Conservation (phyloP, 2,888 invertebrate genomes). For the Tridacna crocea region DNA sequence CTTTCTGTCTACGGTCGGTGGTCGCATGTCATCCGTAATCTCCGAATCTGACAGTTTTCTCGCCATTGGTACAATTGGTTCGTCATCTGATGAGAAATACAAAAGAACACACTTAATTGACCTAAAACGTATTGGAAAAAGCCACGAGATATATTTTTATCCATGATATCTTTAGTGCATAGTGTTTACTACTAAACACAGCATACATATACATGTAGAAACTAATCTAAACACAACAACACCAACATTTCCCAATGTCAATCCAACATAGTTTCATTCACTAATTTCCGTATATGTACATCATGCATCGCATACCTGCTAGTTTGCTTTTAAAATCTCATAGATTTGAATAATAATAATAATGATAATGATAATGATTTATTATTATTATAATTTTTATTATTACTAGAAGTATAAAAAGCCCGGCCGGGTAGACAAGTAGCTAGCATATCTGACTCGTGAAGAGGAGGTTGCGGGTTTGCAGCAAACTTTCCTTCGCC, state of each 20-base stretch:
- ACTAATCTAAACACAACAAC: not conserved
- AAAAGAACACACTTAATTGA: not conserved
- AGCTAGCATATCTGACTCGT: too few relatives aligned
- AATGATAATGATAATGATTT: too few relatives aligned
- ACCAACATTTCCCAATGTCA: not conserved
- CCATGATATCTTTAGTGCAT: not conserved
- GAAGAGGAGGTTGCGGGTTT: too few relatives aligned
- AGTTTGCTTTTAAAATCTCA: too few relatives aligned
- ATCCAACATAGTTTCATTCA: not conserved
- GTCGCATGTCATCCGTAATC: conserved; percentile 4
- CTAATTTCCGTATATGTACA: too few relatives aligned
- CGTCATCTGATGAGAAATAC: conserved; percentile 6
- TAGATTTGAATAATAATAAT: too few relatives aligned
- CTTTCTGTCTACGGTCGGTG: not conserved
- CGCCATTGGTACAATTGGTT: conserved; percentile 3
- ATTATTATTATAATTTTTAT: too few relatives aligned
- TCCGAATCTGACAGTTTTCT: conserved; percentile 4
- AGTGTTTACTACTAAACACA: not conserved
- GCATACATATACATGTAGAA: not conserved
- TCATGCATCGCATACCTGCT: too few relatives aligned
- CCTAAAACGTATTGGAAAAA: not conserved
- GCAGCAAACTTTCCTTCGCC: too few relatives aligned
- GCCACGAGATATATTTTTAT: not conserved
- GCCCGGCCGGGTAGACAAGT: too few relatives aligned
- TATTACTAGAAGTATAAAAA: too few relatives aligned